Conservation (phyloP, 2,113 vertebrate species). For the Sturnus vulgaris region DNA sequence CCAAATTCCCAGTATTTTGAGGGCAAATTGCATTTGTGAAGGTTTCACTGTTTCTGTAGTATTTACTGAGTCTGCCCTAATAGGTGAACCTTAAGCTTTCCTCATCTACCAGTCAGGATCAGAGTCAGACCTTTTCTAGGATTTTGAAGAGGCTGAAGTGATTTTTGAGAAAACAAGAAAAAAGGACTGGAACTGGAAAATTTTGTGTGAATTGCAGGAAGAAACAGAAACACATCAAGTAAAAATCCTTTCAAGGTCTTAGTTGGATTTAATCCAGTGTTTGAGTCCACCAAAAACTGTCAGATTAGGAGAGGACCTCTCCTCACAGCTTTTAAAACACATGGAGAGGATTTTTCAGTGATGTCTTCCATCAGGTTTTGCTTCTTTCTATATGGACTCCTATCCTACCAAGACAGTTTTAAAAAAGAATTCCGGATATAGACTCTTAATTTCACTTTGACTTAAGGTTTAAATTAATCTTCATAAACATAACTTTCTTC, state of each 20-base stretch:
- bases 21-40: not conserved
- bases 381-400: not conserved
- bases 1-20: not conserved
- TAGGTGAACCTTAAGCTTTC: not conserved
- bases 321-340: not conserved
- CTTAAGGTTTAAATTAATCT: not conserved
- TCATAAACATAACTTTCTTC: not conserved
- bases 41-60: not conserved
- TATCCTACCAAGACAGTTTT: not conserved
- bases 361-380: not conserved
- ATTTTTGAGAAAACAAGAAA: not conserved
- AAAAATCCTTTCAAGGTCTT: not conserved
- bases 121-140: not conserved
- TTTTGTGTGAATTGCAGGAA: not conserved
- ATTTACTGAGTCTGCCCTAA: not conserved
- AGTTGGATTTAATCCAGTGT: not conserved
- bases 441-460: not conserved
- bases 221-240: not conserved
- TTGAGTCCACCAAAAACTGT: not conserved
- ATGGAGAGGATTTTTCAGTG: not conserved
- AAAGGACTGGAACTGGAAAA: not conserved
- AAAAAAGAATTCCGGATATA: not conserved
- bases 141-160: not conserved
- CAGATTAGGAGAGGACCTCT: not conserved
- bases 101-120: not conserved